Evolutionary conservation across 2,797 vertebrate species (phyloP), one percentile per base, ranked within the genome.

Genomic region (Onychomys leucogaster): DNA sequence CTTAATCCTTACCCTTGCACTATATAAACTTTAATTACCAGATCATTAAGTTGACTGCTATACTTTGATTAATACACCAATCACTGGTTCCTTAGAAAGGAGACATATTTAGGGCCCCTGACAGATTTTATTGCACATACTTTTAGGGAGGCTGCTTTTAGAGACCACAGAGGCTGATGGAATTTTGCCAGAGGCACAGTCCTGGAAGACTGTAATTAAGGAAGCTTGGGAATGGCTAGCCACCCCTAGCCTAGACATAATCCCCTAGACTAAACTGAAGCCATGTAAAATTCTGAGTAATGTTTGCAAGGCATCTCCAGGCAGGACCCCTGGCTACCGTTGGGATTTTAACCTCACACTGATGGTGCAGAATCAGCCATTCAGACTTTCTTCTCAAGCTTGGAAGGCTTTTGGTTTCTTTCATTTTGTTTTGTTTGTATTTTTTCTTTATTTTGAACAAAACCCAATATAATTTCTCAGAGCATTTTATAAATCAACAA

Each of bases 11-110:
- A 34, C 65, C 77, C 93, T 96, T 95, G 78, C 57, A 55, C 76
- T 63, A 80, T 89, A 91, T 94, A 96, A 94, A 95, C 81, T 95
- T 96, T 90, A 96, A 97, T 96, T 95, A 97, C 87, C 59, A 81
- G 85, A 88, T 61, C 65, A 95, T 92, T 94, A 96, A 57, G 25
- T 92, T 84, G 89, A 81, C 85, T 81, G 77, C 71, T 49, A 9
- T 65, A 37, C 71, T 87, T 94, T 95, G 89, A 95, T 94, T 97
- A 96, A 96, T 29, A 90, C 86, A 88, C 2, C 65, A 73, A 81
- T 88, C 84, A 37, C 41, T 69, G 57, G 46, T 94, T 96, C 71
- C 71, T 63, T 90, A 92, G 95, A 91, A 95, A 32, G 71, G 82
- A 94, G 85, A 89, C 73, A 90, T 92, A 94, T 63, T 91, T 96